These are phyloP conservation scores for Hydrophis major DNA, from an alignment of 2,797 vertebrate genomes.

Conservation along the genomic window DNA sequence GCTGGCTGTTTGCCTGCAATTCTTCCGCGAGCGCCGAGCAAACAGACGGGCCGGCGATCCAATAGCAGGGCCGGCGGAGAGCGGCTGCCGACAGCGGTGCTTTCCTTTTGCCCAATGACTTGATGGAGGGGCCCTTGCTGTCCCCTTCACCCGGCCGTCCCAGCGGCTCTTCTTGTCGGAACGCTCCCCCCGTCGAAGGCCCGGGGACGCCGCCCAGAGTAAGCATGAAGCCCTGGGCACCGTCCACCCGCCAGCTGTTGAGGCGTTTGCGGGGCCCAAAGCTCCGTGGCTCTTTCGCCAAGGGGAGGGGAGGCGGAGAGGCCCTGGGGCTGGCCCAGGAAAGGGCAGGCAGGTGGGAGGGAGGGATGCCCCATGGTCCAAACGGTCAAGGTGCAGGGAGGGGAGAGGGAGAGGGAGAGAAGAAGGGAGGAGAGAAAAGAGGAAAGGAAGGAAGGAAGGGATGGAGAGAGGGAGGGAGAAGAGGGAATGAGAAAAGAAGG, in stretches of 20 bases:
- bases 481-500: too few relatives aligned
- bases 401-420: too few relatives aligned
- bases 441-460: too few relatives aligned
- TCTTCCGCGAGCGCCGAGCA: constrained; percentile 47
- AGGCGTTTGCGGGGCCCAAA: too few relatives aligned
- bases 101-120: constrained; percentile 37
- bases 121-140: constrained; percentile 34
- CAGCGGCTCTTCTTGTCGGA: too few relatives aligned
- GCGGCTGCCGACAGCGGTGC: not conserved
- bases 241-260: constrained; percentile 31
- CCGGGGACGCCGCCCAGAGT: not conserved
- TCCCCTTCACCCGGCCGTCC: too few relatives aligned
- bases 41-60: constrained; percentile 50
- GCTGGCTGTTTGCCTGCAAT: constrained; percentile 58
- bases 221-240: not conserved
- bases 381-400: not conserved
- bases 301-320: not conserved
- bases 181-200: not conserved
- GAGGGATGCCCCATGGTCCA: not conserved
- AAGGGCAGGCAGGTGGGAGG: not conserved
- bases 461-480: too few relatives aligned
- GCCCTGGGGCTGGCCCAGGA: too few relatives aligned
- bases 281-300: too few relatives aligned
- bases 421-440: too few relatives aligned
- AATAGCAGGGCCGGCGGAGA: constrained; percentile 25